Percentiles rank a stretch among this genome's conserved stretches.
Conservation (phyloP, 2,797 vertebrate species). For the Nyctalus aviator region DNA sequence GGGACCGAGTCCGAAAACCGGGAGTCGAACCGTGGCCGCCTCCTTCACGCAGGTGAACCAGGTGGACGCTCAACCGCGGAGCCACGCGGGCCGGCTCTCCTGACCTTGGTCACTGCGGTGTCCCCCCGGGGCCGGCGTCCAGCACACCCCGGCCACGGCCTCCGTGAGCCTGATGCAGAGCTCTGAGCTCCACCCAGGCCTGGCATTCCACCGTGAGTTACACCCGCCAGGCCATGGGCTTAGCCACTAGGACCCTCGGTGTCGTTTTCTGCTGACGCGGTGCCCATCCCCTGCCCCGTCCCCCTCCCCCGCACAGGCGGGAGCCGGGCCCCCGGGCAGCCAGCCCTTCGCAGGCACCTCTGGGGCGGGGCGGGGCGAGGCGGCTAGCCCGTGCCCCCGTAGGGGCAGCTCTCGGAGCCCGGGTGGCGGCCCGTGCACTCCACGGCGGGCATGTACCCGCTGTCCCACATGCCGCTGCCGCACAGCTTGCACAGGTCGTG, state of each 20-base stretch:
- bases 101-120: neutral
- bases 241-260: neutral
- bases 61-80: too few species aligned
- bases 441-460: slow-evolving; percentile 96
- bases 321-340: too few species aligned
- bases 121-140: neutral
- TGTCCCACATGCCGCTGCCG: slow-evolving; percentile 99
- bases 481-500: slow-evolving; percentile 97
- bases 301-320: slow-evolving; percentile 3
- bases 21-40: too few species aligned
- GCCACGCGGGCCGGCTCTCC: too few species aligned
- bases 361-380: slow-evolving; percentile 87
- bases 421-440: slow-evolving; percentile 97
- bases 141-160: neutral
- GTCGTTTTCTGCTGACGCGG: neutral
- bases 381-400: slow-evolving; percentile 92
- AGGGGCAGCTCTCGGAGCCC: slow-evolving; percentile 95
- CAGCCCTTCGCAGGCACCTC: too few species aligned
- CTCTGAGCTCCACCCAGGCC: too few species aligned
- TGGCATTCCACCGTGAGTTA: too few species aligned
- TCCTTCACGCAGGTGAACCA: too few species aligned
- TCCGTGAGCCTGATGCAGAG: accelerated
- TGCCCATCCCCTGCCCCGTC: neutral
- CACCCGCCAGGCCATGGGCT: neutral
- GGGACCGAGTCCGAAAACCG: too few species aligned